Base-by-base conservation (phyloP, 2,113 vertebrate genomes). In the Lasiurus borealis region DNA sequence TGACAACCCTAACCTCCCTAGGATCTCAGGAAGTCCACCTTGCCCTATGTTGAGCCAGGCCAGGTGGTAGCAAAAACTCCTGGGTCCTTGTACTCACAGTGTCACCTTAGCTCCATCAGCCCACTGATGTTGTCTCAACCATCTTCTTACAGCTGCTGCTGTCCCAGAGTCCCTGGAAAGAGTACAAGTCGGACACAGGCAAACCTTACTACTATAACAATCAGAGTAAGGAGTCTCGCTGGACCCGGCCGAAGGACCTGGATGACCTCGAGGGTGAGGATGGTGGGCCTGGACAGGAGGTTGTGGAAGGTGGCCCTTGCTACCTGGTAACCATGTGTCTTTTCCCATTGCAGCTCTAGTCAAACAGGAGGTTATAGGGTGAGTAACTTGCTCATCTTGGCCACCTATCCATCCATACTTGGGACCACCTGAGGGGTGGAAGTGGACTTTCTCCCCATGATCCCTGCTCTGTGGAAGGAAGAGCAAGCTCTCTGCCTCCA, bases 151-250 rank as follows among this genome's bases (percentile, higher is more conserved):
- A 98, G 98, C 88, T 98, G 96, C 93, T 98, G 72, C 94, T 98
- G 13, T 98, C 98, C 50, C 98, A 97, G 64, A 98, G 98, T 94
- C 97, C 97, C 75, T 98, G 98, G 98, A 97, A 97, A 91, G 98
- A 98, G 57, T 98, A 98, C 85, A 98, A 98, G 87, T 98, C 98
- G 0, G 98, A 98, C 72, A 98, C 98, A 31, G 98, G 98, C 86
- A 98, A 98, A 88, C 96, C 97, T 59, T 98, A 98, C 94, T 98
- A 98, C 93, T 98, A 98, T 66, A 98, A 98, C 94, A 97, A 97
- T 57, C 98, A 98, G 96, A 98, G 97, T 80, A 98, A 98, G 95
- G 98, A 98, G 95, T 98, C 98, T 54, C 95, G 98, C 40, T 98
- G 98, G 98, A 98, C 97, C 90, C 97, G 98, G 73, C 98, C 98